Evolutionary conservation across 2,888 invertebrate genomes (phyloP).

Genomic region (Drosophila austrosaltans): DNA sequence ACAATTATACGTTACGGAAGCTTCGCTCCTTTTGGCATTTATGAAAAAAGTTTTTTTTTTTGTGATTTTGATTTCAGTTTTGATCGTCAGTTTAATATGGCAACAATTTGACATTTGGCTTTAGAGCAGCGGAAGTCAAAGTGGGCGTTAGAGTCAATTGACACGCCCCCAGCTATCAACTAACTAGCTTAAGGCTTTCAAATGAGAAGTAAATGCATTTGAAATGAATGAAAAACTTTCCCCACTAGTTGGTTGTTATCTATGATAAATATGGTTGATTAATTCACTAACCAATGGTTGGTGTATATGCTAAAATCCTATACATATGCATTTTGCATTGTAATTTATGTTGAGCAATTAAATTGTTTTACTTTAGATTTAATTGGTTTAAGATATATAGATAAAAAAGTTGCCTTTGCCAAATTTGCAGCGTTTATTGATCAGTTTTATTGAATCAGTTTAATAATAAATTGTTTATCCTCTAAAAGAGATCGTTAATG

Average conservation of each 20-base stretch:
- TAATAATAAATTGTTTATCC: too few species aligned
- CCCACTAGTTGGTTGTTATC: background rate
- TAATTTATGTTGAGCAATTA: too few species aligned
- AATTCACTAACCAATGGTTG: background rate
- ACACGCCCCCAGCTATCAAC: slow-evolving; percentile 2
- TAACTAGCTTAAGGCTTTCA: slow-evolving; percentile 6
- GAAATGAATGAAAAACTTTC: background rate
- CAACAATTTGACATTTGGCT: slow-evolving; percentile 64
- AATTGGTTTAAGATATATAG: too few species aligned
- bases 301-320: background rate
- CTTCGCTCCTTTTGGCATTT: background rate
- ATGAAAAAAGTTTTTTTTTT: slow-evolving; percentile 25
- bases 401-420: too few species aligned
- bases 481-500: too few species aligned
- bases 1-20: slow-evolving; percentile 15
- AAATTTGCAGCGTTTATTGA: too few species aligned
- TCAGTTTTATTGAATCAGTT: too few species aligned
- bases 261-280: background rate
- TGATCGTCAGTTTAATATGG: slow-evolving; percentile 46
- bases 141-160: slow-evolving; percentile 3
- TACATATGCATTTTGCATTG: too few species aligned
- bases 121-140: slow-evolving; percentile 49
- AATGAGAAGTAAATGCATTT: background rate
- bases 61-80: slow-evolving; percentile 43
- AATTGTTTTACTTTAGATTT: too few species aligned